Evolutionary conservation across 2,113 vertebrate genomes (phyloP), one percentile per base, ranked within the genome.

Genomic region (Siniperca chuatsi): DNA sequence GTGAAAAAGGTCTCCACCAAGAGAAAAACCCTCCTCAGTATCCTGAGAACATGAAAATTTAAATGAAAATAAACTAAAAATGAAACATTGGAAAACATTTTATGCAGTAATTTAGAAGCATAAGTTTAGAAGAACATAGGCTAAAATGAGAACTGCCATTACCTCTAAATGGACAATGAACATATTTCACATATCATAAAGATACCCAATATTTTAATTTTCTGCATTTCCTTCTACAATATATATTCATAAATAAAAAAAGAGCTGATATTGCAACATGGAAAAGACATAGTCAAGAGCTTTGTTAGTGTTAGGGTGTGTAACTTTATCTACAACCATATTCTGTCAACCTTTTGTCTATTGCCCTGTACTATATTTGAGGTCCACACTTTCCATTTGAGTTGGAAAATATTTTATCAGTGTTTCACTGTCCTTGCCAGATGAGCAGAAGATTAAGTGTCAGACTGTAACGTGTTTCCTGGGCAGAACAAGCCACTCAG

Each of bases 371-470:
- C 48, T 37, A 13, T 62, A 44, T 66, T 60, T 18, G 67, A 81
- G 64, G 74, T 74, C 68, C 40, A 74, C 13, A 25, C 29, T 44
- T 64, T 82, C 66, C 58, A 71, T 44, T 62, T 67, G 54, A 61
- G 18, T 75, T 78, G 55, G 64, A 66, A 78, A 73, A 5, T 67
- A 37, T 67, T 76, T 76, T 69, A 37, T 61, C 37, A 73, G 13
- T n/a, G 12, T 72, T 62, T 67, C 68, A 29, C 23, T 20, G 67
- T 61, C 71, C 46, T 60, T 65, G 62, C 74, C 58, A 80, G 71
- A 87, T 58, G 33, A 65, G 61, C 12, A 73, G 57, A 72, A 86
- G 64, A 84, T 55, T 64, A 62, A 83, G 44, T 81, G 57, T 85
- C 62, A 48, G 75, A 60, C 69, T 37, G 33, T 46, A 20, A 68